phyloP scores from a whole-genome alignment of 2,888 invertebrate genomes.

The Meloe dianella region DNA sequence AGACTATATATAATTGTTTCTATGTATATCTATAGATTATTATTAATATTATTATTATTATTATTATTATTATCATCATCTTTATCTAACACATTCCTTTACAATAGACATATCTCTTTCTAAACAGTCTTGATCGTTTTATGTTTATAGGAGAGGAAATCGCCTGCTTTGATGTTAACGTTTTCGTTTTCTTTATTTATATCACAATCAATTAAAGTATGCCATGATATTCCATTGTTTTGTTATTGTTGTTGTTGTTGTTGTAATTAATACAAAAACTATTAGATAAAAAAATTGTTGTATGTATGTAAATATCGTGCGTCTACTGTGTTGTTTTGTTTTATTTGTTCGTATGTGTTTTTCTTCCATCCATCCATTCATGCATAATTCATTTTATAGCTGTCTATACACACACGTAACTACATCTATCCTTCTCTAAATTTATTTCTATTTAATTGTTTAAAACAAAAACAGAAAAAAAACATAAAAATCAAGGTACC shows the following conservation, averaged over 20 bases:
- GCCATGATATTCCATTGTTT: no score
- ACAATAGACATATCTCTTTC: background rate
- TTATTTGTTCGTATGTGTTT: no score
- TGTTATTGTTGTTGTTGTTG: no score
- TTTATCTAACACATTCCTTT: constrained; percentile 21
- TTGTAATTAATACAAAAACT: no score
- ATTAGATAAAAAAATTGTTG: background rate
- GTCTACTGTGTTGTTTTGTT: background rate
- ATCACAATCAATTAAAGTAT: no score
- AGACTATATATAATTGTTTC: no score
- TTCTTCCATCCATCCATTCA: background rate
- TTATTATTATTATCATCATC: constrained; percentile 26
- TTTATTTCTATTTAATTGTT: background rate
- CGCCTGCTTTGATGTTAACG: constrained; percentile 41
- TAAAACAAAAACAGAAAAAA: no score
- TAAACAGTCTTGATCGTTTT: constrained; percentile 41
- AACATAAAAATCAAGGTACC: background rate
- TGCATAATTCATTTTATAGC: background rate
- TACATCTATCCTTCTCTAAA: background rate
- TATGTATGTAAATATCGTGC: background rate
- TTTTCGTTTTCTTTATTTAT: no score
- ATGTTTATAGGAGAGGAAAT: constrained; percentile 39
- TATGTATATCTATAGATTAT: no score
- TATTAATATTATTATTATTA: no score
- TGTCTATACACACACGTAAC: background rate